Evolutionary conservation across 1,140 invertebrate genomes (phyloP), one percentile per base, ranked within the genome.

Genomic region (Hydropsyche tenuis): DNA sequence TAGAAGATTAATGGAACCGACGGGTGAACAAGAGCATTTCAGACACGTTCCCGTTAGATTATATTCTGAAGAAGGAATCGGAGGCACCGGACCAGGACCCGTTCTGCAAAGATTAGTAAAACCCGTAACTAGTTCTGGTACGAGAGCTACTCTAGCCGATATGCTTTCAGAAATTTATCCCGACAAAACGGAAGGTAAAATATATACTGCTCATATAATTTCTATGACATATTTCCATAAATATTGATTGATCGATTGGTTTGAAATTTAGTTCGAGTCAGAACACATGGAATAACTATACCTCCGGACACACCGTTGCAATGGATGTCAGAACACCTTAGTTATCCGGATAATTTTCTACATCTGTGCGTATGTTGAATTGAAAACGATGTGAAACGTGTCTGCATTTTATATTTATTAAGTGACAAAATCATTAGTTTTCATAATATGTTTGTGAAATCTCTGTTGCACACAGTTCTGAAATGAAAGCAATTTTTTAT

Each of bases 311-410:
- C 96, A n/a, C 96, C 97, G 3, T 79, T 99, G 6, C 94, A 98
- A 80, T 99, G 97, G 97, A 89, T 99, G 81, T 96, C 96, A 14
- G 96, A 98, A 86, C 96, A 99, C 84, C 86, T 99, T 65, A 98
- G 96, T 83, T 98, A 98, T 86, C 96, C 97, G 1, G 98, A 99
- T 82, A 99, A 99, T 85, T 99, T 99, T 85, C 85, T 99, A 74
- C 97, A 99, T 88, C 85, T 94, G 78, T 90, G 89, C 79, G 79
- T 93, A 48, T 83, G 82, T 76, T 84, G 79, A 79, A 65, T 16
- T 0, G 51, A 20, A 37, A 37, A 37, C 9, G 30, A 37, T 37
- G 9, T 37, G 3, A 3, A 37, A 37, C 9, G 3, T 37, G 30
- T 37, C 3, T 37, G 9, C 30, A 37, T 37, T 37, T 3, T 37